Evolutionary conservation across 1,140 invertebrate genomes (phyloP), one percentile per base, ranked within the genome.

Genomic region (Melipona quadrifasciata): DNA sequence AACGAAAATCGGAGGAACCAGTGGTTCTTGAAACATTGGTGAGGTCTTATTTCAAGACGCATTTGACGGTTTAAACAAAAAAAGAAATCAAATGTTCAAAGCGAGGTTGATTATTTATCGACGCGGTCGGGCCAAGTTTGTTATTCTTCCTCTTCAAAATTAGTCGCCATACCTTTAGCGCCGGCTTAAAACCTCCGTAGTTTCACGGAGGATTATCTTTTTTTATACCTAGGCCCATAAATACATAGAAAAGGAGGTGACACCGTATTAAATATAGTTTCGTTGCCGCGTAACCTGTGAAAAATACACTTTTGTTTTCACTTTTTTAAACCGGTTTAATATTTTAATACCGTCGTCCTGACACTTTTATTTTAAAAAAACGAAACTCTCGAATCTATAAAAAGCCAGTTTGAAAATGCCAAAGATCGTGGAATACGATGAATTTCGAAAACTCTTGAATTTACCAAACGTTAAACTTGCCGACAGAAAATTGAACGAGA

Each of bases 211-310:
- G 51, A 34, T 24, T 47, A 27, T 8, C 57, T 21, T 55, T 77
- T 75, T 47, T 27, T 47, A 64, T 47, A 47, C 31, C 57, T 8
- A 21, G 21, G 14, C 57, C 34, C 74, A 64, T 77, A 77, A 77
- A 77, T 77, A 64, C 19, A 34, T 47, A 64, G 39, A 21, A 77
- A 51, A 77, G 34, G 74, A 27, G 34, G 57, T 76, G 64, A 64
- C 58, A 27, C 17, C 16, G 57, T 64, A 76, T 76, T 76, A 76
- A 76, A 76, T 61, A 64, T 76, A 76, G 57, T 76, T 76, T 64
- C 74, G 64, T 47, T 76, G 27, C 24, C 74, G 27, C 21, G 57
- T 64, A 76, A 61, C 24, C 55, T 3, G 34, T n/a, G 57, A 64
- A 77, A 64, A 64, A 51, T 61, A 61, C n/a, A 27, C 47, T 34